Evolutionary conservation across 2,797 vertebrate species (phyloP), one percentile per base, ranked within the genome.

Genomic region (Poecile montanus): DNA sequence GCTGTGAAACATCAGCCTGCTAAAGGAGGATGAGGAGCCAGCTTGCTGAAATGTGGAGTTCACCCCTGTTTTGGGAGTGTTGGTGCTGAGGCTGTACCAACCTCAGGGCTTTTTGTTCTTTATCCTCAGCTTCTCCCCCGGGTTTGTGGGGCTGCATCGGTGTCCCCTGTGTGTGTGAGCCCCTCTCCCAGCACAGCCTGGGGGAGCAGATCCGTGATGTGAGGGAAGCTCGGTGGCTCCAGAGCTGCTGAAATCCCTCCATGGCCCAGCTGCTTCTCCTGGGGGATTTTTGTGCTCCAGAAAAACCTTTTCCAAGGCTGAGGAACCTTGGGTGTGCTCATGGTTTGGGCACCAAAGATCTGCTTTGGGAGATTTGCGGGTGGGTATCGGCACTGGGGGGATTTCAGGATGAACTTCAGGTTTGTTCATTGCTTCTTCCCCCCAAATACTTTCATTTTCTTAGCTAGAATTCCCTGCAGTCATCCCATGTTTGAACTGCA

Each of bases 111-210:
- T 40, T 42, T 86, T 78, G 50, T 68, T 60, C 83, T 72, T 91
- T 44, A 6, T 74, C 78, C 79, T 54, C 74, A 6, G 36, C 81
- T 82, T 17, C 80, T 40, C 45, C 67, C 25, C 0, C 29, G 1
- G 1, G 56, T 92, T 71, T 57, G 66, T 15, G n/a, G 79, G 75
- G 48, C 40, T 32, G 58, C 58, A 50, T 62, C 82, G 70, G 74
- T 47, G 92, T 76, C 94, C 95, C 57, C n/a, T 85, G 62, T 19
- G 90, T 16, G 76, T 23, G 68, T 40, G 60, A 76, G 79, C 77
- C 80, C 92, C 62, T 91, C 57, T 71, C 72, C 75, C 53, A 61
- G 85, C 95, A 89, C 95, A 81, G 89, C 6, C 45, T 73, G 85
- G 75, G 71, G 67, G 78, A 78, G 81, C 78, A 85, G 93, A 40